A percentile compares a stretch with the other conserved stretches of the same genome.
Conservation (phyloP, 1,140 invertebrate species). For the Oryzaephilus surinamensis region DNA sequence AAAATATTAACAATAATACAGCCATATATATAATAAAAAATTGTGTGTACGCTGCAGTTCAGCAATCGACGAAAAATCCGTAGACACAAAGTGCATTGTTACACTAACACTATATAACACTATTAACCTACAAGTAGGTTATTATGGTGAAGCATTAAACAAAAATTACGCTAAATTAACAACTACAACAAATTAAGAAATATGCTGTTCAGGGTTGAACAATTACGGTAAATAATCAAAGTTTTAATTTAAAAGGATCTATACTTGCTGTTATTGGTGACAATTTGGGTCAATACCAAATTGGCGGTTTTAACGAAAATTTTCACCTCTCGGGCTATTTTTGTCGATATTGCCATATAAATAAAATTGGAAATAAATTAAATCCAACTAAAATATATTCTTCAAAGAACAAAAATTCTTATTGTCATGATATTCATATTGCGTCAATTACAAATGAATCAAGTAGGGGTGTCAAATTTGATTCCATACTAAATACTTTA, state of each 20-base stretch:
- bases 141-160: no score
- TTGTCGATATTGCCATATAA: conserved; percentile 16
- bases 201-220: no score
- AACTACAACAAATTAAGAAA: no score
- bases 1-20: no score
- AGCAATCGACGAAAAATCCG: no score
- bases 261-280: conserved; percentile 8
- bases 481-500: conserved; percentile 22
- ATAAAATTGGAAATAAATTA: conserved; percentile 1
- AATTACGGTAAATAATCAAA: conserved; percentile 21
- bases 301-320: conserved; percentile 18
- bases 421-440: conserved; percentile 5
- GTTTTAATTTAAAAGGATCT: conserved; percentile 9
- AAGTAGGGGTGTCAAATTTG: conserved; percentile 17
- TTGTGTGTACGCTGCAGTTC: no score
- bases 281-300: conserved; percentile 18
- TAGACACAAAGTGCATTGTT: no score
- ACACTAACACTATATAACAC: no score
- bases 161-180: no score
- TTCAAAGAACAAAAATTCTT: not conserved
- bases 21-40: no score
- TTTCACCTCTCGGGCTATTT: conserved; percentile 7
- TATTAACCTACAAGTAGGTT: no score
- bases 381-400: no score
- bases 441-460: conserved; percentile 3